A percentile compares a stretch with the other conserved stretches of the same genome.
Evolutionary conservation across 2,113 vertebrate genomes (phyloP).

Genomic region (Electrona antarctica): DNA sequence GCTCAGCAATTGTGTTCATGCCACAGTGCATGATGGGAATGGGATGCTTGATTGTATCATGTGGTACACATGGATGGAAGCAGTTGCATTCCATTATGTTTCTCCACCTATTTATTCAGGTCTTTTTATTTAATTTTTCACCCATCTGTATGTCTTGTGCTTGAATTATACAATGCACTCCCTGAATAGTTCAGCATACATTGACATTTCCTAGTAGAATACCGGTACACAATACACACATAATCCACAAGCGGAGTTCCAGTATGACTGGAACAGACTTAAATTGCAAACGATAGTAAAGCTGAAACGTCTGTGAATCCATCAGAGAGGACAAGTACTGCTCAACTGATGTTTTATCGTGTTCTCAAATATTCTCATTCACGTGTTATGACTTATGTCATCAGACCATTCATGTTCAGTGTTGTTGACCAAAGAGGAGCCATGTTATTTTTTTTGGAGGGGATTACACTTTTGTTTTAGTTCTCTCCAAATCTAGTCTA

Average conservation of each 20-base stretch:
- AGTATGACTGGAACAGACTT: not conserved
- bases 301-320: not conserved
- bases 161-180: slow-evolving; percentile 31
- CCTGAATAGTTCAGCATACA: slow-evolving; percentile 4
- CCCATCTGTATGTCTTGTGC: slow-evolving; percentile 3
- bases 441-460: slow-evolving; percentile 30
- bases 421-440: slow-evolving; percentile 60
- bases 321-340: not conserved
- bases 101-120: no score
- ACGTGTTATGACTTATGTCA: slow-evolving; percentile 21
- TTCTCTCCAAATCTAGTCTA: not conserved
- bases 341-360: slow-evolving; percentile 24
- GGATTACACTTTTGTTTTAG: not conserved
- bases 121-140: no score
- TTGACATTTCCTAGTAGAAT: not conserved
- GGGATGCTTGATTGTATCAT: no score
- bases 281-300: not conserved
- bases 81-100: no score
- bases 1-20: no score
- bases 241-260: not conserved
- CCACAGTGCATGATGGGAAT: no score
- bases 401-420: slow-evolving; percentile 37
- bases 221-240: not conserved
- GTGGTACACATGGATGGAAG: no score
- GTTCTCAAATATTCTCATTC: slow-evolving; percentile 27